Evolutionary conservation across 2,113 vertebrate genomes (phyloP), one percentile per base, ranked within the genome.

Genomic region (Camelus bactrianus): DNA sequence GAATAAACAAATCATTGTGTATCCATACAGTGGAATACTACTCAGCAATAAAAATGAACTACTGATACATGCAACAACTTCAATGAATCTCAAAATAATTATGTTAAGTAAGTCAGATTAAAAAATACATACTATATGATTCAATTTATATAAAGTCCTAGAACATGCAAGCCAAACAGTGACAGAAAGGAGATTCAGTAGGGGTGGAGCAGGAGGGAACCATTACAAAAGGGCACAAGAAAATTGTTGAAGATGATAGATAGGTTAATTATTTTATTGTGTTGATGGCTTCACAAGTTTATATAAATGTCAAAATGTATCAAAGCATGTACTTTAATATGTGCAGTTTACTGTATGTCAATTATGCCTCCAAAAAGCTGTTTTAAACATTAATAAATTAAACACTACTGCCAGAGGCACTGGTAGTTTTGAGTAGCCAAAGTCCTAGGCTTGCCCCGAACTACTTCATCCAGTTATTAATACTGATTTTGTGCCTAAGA

Each of bases 381-480:
- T n/a, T 85, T 87, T 79, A 97, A 32, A 85, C 35, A 83, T 93
- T 24, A 90, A 86, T 82, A 75, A 83, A 76, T 72, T 82, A 92
- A 94, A 85, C 35, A 80, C 35, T 92, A 94, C 17, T 75, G 62
- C 38, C 46, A 91, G 58, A 89, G 30, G 8, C 8, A 84, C 92
- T 87, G 54, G 70, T 84, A 91, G 38, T 72, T 93, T 93, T 94
- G 38, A 95, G 42, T 62, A 94, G 76, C 70, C 84, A 86, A 94
- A 95, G 82, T 95, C n/a, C 56, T 96, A 96, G 56, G 76, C 46
- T 96, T 96, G 82, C 9, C 70, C 15, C 38, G 88, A 89, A 70
- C 50, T 95, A 92, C 42, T 89, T 93, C 42, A 89, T 54, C 22
- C 75, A 94, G 75, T 88, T 94, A 96, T 91, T 96, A 79, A 91